Evolutionary conservation across 2,113 vertebrate genomes (phyloP).

Genomic region (Macquaria ambigua): DNA sequence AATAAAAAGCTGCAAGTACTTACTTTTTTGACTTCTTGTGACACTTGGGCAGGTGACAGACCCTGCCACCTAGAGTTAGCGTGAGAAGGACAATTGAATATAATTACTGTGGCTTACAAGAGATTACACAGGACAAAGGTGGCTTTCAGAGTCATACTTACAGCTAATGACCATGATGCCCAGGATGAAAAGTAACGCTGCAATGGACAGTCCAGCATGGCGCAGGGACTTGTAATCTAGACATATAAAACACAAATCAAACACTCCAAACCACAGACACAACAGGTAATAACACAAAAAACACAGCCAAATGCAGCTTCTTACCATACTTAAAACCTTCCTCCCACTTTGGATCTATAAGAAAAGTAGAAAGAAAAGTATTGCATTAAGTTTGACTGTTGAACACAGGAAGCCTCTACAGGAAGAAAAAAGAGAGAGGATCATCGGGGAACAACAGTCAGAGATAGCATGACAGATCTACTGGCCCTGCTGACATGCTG

Average conservation of each 20-base stretch:
- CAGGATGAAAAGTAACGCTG: constrained; percentile 78
- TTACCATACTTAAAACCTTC: constrained; percentile 74
- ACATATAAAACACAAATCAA: constrained; percentile 18
- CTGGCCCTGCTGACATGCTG: constrained; percentile 53
- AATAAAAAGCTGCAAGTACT: constrained; percentile 37
- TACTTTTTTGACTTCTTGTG: constrained; percentile 67
- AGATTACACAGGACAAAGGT: not conserved
- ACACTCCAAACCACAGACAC: not conserved
- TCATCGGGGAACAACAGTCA: constrained; percentile 53
- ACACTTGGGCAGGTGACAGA: constrained; percentile 65
- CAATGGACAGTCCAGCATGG: constrained; percentile 71
- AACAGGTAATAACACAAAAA: not conserved
- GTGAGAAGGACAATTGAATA: not conserved
- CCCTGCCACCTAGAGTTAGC: constrained; percentile 66
- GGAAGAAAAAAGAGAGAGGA: constrained; percentile 17
- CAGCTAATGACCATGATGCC: constrained; percentile 82
- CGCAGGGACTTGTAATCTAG: constrained; percentile 76
- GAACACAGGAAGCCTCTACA: constrained; percentile 39
- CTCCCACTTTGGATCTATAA: constrained; percentile 56
- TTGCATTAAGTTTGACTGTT: constrained; percentile 48
- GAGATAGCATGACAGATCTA: constrained; percentile 50
- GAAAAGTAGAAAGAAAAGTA: constrained; percentile 29
- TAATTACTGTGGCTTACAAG: not conserved
- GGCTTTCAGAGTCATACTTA: constrained; percentile 66
- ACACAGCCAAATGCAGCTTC: constrained; percentile 14